Percentiles rank a stretch among this genome's conserved stretches.
Conservation (phyloP, 2,888 invertebrate genomes). For the Lochmaea crataegi region DNA sequence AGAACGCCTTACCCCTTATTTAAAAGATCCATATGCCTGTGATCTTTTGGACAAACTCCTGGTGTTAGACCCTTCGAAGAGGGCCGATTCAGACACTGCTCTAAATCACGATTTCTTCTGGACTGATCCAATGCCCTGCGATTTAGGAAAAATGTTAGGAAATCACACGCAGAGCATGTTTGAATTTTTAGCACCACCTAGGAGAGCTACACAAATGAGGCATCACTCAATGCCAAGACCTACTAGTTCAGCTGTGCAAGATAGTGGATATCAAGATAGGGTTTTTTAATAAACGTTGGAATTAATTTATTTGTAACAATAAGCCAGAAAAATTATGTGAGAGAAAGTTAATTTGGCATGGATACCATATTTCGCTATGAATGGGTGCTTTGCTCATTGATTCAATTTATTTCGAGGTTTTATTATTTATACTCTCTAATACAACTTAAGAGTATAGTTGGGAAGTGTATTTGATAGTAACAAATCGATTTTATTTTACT, state of each 20-base stretch:
- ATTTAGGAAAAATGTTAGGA: constrained; percentile 90
- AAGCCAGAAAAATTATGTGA: not conserved
- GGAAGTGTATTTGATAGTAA: too few relatives aligned
- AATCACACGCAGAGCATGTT: constrained; percentile 95
- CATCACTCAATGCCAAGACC: constrained; percentile 74
- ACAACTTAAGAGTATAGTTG: too few relatives aligned
- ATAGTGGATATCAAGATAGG: constrained; percentile 87
- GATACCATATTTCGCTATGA: too few relatives aligned
- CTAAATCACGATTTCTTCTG: constrained; percentile 99
- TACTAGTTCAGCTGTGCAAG: constrained; percentile 68
- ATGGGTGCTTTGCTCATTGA: too few relatives aligned
- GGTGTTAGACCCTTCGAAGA: constrained; percentile 90
- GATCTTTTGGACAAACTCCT: constrained; percentile 93
- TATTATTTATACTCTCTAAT: too few relatives aligned
- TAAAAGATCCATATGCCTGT: constrained; percentile 91
- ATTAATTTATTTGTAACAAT: too few relatives aligned
- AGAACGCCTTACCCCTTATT: constrained; percentile 87
- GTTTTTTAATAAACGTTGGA: constrained; percentile 72
- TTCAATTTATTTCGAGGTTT: too few relatives aligned
- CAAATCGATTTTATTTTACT: too few relatives aligned
- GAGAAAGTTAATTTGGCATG: not conserved
- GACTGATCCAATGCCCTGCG: constrained; percentile 96
- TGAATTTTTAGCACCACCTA: constrained; percentile 85
- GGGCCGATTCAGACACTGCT: constrained; percentile 91
- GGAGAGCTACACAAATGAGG: constrained; percentile 76